Conservation (phyloP, 2,797 vertebrate species). For the Margarornis squamiger region DNA sequence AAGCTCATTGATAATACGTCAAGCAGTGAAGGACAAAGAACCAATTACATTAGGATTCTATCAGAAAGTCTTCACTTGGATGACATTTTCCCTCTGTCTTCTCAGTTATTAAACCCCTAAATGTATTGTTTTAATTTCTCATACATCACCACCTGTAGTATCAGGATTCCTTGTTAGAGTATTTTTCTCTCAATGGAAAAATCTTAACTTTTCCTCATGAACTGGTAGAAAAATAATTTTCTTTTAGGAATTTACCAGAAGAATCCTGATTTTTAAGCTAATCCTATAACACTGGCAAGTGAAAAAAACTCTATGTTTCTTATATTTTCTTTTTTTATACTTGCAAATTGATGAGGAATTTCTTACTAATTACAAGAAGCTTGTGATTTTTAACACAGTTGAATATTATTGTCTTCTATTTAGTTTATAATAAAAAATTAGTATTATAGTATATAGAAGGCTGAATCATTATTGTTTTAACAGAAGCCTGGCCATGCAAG, state of each 20-base stretch:
- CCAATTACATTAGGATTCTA: constrained; percentile 8
- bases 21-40: constrained; percentile 48
- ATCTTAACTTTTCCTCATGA: background rate
- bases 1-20: constrained; percentile 49
- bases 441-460: background rate
- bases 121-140: background rate
- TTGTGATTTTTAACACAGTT: background rate
- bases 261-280: background rate
- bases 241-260: background rate
- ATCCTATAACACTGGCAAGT: background rate
- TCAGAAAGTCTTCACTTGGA: constrained; percentile 26
- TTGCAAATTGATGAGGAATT: background rate
- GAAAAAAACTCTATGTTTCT: background rate
- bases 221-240: background rate
- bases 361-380: background rate
- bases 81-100: constrained; percentile 19
- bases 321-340: background rate
- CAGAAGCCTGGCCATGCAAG: background rate
- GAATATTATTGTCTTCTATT: background rate
- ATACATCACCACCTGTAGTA: background rate
- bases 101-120: constrained; percentile 19
- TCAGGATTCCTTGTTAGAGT: background rate
- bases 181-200: background rate
- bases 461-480: background rate
- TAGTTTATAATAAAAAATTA: background rate